These are phyloP conservation scores for Lichenostomus cassidix DNA, from an alignment of 2,113 vertebrate genomes.

Conservation along the genomic window DNA sequence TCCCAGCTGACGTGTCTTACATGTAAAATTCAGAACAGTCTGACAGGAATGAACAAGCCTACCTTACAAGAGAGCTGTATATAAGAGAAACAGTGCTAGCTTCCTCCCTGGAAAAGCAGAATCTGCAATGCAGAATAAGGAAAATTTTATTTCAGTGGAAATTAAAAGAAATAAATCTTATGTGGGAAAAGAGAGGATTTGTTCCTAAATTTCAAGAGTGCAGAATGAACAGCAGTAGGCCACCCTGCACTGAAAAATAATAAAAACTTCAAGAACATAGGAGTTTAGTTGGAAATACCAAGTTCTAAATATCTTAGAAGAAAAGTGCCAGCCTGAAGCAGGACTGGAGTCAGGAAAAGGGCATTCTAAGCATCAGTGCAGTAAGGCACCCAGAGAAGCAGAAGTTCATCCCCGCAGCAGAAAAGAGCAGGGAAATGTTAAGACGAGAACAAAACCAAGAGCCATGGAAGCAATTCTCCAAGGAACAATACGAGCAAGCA, in stretches of 20 bases:
- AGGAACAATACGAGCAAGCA: not conserved
- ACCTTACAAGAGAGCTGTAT: not conserved
- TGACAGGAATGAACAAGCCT: constrained; percentile 11
- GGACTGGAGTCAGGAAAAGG: not conserved
- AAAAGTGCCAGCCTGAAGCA: not conserved
- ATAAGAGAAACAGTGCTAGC: not conserved
- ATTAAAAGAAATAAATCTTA: constrained; percentile 33
- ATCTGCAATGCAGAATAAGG: not conserved
- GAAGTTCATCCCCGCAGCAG: not conserved
- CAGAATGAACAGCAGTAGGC: not conserved
- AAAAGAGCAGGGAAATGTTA: not conserved
- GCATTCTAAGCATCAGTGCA: not conserved
- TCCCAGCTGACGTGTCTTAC: not conserved
- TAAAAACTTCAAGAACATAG: not conserved
- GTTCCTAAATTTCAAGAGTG: not conserved
- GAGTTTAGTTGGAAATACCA: not conserved
- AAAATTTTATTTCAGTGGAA: constrained; percentile 33
- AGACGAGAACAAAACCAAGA: not conserved
- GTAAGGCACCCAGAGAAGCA: not conserved
- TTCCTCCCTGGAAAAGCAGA: constrained; percentile 24
- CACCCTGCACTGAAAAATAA: not conserved
- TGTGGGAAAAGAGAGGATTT: not conserved
- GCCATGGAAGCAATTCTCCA: not conserved
- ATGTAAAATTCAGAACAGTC: not conserved
- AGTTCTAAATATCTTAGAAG: not conserved